Evolutionary conservation across 2,113 vertebrate genomes (phyloP).

Genomic region (Lynx canadensis): DNA sequence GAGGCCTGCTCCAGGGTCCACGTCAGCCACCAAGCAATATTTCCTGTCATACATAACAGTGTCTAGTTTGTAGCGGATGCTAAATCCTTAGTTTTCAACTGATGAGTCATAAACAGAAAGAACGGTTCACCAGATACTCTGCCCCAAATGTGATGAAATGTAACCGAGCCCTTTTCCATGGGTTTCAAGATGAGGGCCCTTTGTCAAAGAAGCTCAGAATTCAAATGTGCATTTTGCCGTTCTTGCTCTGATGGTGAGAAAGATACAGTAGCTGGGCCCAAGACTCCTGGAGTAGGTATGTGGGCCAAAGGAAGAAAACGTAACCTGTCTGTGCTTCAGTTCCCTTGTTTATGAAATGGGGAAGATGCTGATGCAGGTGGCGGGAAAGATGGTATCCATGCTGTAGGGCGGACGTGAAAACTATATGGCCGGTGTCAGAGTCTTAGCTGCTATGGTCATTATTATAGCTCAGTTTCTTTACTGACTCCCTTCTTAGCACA

Average conservation of each 20-base stretch:
- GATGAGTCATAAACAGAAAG: background rate
- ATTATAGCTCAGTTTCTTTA: background rate
- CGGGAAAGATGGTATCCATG: accelerated
- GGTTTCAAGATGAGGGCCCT: background rate
- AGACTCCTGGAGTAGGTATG: background rate
- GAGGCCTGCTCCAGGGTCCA: background rate
- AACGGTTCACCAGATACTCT: background rate
- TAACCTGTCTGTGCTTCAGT: background rate
- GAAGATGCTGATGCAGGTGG: background rate
- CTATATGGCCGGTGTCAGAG: too few relatives aligned
- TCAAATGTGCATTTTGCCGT: background rate
- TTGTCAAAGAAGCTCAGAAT: background rate
- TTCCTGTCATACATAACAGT: background rate
- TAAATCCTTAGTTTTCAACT: background rate
- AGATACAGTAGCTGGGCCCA: background rate
- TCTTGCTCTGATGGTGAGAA: background rate
- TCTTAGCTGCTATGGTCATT: background rate
- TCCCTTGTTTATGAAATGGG: background rate
- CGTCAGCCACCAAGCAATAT: background rate
- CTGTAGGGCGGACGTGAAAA: background rate
- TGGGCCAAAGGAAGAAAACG: background rate
- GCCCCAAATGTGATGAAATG: background rate
- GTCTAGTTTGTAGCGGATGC: background rate
- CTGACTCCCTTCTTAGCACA: background rate
- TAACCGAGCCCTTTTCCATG: background rate